Base-by-base conservation (phyloP, 2,888 invertebrate species). In the Ochropleura leucogaster region DNA sequence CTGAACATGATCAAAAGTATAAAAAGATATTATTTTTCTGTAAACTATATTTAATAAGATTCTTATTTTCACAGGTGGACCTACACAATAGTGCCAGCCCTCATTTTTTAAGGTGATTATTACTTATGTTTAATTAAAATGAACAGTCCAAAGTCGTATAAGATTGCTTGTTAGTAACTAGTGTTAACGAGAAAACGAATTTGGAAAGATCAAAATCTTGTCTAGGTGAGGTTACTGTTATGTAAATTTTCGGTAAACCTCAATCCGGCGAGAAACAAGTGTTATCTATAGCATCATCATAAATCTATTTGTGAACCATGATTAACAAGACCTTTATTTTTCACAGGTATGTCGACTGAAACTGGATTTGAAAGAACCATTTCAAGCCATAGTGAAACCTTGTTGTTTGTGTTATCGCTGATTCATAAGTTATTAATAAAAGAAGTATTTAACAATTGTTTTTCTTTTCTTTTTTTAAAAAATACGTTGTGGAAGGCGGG, bases 141-240 rank as follows among this genome's bases (percentile, higher is more conserved):
- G 49, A 20, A 44, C 9, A 42, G 57, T 88, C 92, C 93, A 93
- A 94, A 92, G 87, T 84, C 85, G 87, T 87, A 74, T 87, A 62
- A 55, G 74, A 79, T 87, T 60, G 85, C 91, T 93, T 93, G 90
- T 91, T 93, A 90, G 72, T 73, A 59, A 62, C 72, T 81, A 62
- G 78, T 88, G 80, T 92, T 93, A 92, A 93, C 90, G 86, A 92
- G 93, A 91, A 84, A 85, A 79, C 86, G 86, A 91, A 90, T 92
- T 94, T 95, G 95, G 95, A 90, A 68, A 95, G 80, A 95, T 64
- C 76, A 93, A 89, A 85, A 73, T 84, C 94, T 94, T 91, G 94
- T 93, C 96, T 96, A 94, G 96, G 96, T 96, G 96, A 94, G 96
- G 96, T 93, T 91, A 88, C 93, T 93, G 95, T 91, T 91, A 92